Evolutionary conservation across 1,140 invertebrate species (phyloP), one percentile per base, ranked within the genome.

Genomic region (Zaprionus capensis): DNA sequence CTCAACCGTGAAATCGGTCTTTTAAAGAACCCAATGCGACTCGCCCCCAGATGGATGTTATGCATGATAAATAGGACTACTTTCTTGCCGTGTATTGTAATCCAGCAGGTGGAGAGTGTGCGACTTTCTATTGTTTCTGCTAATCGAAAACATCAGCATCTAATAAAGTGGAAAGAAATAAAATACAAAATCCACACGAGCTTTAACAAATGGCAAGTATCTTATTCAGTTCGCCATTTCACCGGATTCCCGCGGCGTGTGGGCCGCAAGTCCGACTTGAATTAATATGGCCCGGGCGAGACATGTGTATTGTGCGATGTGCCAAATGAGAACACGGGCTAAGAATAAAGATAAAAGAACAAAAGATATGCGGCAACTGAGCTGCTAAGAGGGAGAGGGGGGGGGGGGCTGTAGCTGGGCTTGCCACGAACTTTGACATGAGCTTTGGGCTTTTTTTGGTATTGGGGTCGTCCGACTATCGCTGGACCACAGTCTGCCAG

Each of bases 341-440:
- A 26, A 31, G 31, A 66, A 56, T 26, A 20, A n/a, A 56, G n/a
- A 41, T 38, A 55, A 26, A 53, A 62, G 17, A 26, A 46, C n/a
- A 44, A 46, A 26, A 56, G 24, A 28, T 38, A 9, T 22, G 38
- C 1, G 38, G 38, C 34, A 36, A 36, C 12, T 38, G 14, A 9
- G 24, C 11, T 36, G n/a, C 12, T 41, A n/a, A 5, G 14, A 14
- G 11, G 5, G 31, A 22, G 1, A 26, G 17, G 7, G 26, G 28
- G 51, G 44, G 20, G 26, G 49, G 4, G 34, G 17, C 36, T 41
- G 2, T 20, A 46, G 55, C 34, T 17, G 53, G 12, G 12, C 28
- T 20, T 12, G 46, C 46, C 46, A 51, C 20, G 58, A 75, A 75
- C 66, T 63, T 44, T 75, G 72, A 75, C 58, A 62, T 26, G 63